These are phyloP conservation scores for Ostrea denselamellosa DNA, from an alignment of 1,140 invertebrate genomes.

Conservation along the genomic window DNA sequence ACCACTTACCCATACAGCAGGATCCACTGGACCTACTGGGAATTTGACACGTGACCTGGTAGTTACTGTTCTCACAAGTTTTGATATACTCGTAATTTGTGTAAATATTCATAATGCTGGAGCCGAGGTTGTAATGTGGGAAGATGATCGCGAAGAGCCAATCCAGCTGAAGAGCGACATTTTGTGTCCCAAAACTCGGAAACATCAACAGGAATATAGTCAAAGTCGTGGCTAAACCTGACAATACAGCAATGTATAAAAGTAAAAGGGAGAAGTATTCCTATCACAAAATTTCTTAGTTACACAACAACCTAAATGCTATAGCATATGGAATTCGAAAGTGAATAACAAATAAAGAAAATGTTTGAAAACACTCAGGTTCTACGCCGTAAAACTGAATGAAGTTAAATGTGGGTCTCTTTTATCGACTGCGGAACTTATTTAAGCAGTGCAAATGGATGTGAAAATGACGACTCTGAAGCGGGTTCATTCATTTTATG, in stretches of 20 bases:
- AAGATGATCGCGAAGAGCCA: slow-evolving; percentile 76
- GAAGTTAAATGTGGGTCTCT: too few relatives aligned
- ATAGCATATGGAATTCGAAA: too few relatives aligned
- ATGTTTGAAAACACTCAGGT: too few relatives aligned
- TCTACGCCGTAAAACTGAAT: too few relatives aligned
- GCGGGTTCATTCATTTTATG: too few relatives aligned
- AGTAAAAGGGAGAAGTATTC: too few relatives aligned
- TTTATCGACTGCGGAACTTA: too few relatives aligned
- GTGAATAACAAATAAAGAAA: too few relatives aligned
- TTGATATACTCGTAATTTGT: slow-evolving; percentile 74
- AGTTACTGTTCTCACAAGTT: slow-evolving; percentile 51
- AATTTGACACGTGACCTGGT: slow-evolving; percentile 49
- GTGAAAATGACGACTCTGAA: too few relatives aligned
- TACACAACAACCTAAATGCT: too few relatives aligned
- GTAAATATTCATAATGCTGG: slow-evolving; percentile 75
- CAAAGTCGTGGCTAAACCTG: slow-evolving; percentile 71
- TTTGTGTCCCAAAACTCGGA: slow-evolving; percentile 64
- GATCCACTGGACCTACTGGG: background rate
- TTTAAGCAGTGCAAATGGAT: too few relatives aligned
- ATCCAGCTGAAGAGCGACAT: slow-evolving; percentile 68
- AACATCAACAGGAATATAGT: slow-evolving; percentile 72
- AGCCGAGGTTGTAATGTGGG: slow-evolving; percentile 74
- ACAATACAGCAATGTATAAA: background rate
- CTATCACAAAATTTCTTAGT: too few relatives aligned
- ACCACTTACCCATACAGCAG: slow-evolving; percentile 18